phyloP scores from a whole-genome alignment of 2,113 vertebrate genomes.

The Solea solea region DNA sequence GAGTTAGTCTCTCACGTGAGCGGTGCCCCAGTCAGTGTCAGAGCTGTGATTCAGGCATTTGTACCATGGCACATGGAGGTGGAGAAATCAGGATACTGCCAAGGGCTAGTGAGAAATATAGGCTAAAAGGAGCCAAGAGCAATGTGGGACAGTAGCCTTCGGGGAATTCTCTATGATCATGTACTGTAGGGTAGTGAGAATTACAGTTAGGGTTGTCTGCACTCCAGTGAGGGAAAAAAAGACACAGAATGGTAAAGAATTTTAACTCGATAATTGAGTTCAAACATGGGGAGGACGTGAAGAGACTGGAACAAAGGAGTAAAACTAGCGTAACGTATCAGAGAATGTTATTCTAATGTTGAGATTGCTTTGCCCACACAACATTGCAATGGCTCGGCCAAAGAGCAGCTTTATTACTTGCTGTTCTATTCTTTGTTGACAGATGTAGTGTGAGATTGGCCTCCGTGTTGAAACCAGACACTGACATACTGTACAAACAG shows the following conservation, averaged over 20 bases:
- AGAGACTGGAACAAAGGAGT: too few species aligned
- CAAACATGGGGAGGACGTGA: too few species aligned
- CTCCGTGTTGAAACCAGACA: slow-evolving; percentile 53
- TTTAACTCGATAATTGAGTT: too few species aligned
- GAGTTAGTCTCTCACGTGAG: slow-evolving; percentile 68
- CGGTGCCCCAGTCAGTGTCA: slow-evolving; percentile 30
- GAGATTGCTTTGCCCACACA: too few species aligned
- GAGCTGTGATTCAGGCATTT: slow-evolving; percentile 33
- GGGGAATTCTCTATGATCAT: slow-evolving; percentile 54
- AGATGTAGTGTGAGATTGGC: slow-evolving; percentile 15
- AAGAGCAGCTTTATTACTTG: slow-evolving; percentile 15
- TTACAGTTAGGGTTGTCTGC: slow-evolving; percentile 42
- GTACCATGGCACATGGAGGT: slow-evolving; percentile 44
- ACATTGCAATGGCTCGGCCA: background rate
- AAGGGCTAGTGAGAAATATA: slow-evolving; percentile 50
- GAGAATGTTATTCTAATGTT: too few species aligned
- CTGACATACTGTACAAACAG: slow-evolving; percentile 12
- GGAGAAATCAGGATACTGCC: slow-evolving; percentile 61
- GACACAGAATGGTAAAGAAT: too few species aligned
- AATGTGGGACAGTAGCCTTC: slow-evolving; percentile 54
- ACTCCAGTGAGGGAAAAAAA: slow-evolving; percentile 6
- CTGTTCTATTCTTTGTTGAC: slow-evolving; percentile 32
- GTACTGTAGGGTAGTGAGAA: slow-evolving; percentile 21
- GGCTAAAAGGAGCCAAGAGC: slow-evolving; percentile 53
- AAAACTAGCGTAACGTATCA: too few species aligned